These are phyloP conservation scores for Sericinus montela DNA, from an alignment of 2,888 invertebrate species.

Conservation along the genomic window DNA sequence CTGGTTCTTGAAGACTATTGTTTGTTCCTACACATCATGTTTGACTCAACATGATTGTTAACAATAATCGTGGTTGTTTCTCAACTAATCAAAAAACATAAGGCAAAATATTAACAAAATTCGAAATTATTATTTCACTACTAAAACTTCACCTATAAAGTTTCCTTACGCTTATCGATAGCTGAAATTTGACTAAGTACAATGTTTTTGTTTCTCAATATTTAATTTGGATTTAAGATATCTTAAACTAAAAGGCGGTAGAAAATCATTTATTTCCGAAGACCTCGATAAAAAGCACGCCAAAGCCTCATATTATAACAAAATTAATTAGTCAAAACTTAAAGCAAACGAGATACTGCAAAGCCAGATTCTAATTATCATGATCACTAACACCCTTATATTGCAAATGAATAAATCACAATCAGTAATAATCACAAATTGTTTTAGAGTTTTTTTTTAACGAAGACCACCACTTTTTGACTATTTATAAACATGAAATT, in stretches of 20 bases:
- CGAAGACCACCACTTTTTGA: not conserved
- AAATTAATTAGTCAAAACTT: not conserved
- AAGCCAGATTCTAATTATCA: not conserved
- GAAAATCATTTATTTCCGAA: not conserved
- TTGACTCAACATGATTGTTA: too few species aligned
- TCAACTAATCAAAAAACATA: too few species aligned
- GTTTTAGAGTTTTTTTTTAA: not conserved
- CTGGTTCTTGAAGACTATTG: too few species aligned
- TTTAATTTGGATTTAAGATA: not conserved
- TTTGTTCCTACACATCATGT: too few species aligned
- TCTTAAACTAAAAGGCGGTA: not conserved
- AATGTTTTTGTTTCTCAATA: not conserved
- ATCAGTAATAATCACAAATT: constrained; percentile 5
- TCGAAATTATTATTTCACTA: too few species aligned
- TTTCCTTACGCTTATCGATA: too few species aligned
- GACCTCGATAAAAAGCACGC: constrained; percentile 1
- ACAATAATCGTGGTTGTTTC: too few species aligned
- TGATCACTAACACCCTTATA: not conserved
- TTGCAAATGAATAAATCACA: constrained; percentile 13
- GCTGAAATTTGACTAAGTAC: too few species aligned
- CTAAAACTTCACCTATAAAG: too few species aligned
- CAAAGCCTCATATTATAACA: constrained; percentile 10
- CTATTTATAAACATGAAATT: too few species aligned
- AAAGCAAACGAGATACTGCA: not conserved
- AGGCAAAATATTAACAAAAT: too few species aligned